Base-by-base conservation (phyloP, 2,797 vertebrate species). In the Sebastes paucispinis region DNA sequence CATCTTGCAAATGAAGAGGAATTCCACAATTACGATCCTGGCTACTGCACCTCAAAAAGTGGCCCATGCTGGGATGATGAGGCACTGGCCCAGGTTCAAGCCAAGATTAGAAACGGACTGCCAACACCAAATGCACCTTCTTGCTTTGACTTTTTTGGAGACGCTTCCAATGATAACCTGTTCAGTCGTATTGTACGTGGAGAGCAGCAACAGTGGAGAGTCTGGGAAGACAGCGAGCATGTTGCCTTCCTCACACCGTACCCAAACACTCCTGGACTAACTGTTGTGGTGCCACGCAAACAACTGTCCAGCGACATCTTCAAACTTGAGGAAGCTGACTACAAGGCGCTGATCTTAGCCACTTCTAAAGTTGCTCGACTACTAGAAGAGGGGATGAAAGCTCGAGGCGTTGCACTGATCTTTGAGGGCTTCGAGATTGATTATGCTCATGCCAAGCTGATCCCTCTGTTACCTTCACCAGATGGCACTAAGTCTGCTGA, bases 201-300 rank as follows among this genome's bases (percentile, higher is more conserved):
- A n/a, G 90, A 95, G 75, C 93, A 96, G 84, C 76, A 93, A 82
- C 96, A 96, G 74, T 96, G 96, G 96, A 92, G 96, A 73, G 91
- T 96, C 31, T 96, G 96, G 96, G 96, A 96, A 74, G 96, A 96
- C 83, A 91, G 69, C 68, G 79, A 92, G 60, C 94, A 96, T 83
- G 94, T 96, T 55, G 95, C 96, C 3, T 96, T 96, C 64, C 92
- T 96, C 5, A 96, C 95, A 57, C 96, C 96, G 11, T 96, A 94
- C 86, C 95, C 96, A 75, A 96, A 95, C 73, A 93, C 90, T 73
- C 95, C 95, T 47, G 96, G 96, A 22, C 13, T 94, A 31, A 96
- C 96, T n/a, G 92, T 96, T 74, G 84, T 96, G 75, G 95, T 95
- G 70, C 96, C 96, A 81, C 94, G 96, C 47, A 95, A 87, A 80